Evolutionary conservation across 2,113 vertebrate species (phyloP), one percentile per base, ranked within the genome.

Genomic region (Penelope pileata): DNA sequence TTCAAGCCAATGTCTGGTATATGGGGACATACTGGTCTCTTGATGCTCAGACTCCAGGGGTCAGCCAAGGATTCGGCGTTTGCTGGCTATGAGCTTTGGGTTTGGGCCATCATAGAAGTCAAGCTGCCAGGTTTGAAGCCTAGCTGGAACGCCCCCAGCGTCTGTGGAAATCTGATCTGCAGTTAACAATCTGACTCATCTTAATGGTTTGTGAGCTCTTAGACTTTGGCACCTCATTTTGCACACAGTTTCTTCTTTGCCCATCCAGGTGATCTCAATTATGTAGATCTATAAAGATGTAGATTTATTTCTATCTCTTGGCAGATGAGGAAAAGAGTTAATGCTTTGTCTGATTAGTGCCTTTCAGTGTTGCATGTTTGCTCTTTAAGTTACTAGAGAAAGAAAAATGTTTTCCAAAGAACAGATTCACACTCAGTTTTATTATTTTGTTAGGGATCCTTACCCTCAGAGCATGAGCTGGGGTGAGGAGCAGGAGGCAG

Each of bases 11-110:
- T 10, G 40, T 45, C 40, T 84, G 74, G 40, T 26, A 56, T 89
- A 45, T 69, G 62, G 34, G 47, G 54, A n/a, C 51, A 27, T 0
- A 0, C 2, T 5, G 15, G 3, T 48, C 18, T 58, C 53, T 63
- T 51, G 29, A 26, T 89, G 48, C 23, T 73, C 47, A 60, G 62
- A 66, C 5, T n/a, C 14, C 8, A 4, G 36, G 51, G 60, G 12
- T 82, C 83, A 78, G 43, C 43, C 60, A 40, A 60, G 83, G 54
- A 36, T 84, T 75, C 7, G 42, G 36, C 54, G 22, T n/a, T 78
- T 72, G 27, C 45, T 66, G 78, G 24, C 16, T n/a, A 2, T 17
- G 60, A 82, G 48, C 30, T 86, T 93, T 78, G 80, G 63, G 47
- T 75, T 72, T 82, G 69, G 62, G 48, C 62, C 81, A 58, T 50